Evolutionary conservation across 2,888 invertebrate species (phyloP).

Genomic region (Elmis aenea): DNA sequence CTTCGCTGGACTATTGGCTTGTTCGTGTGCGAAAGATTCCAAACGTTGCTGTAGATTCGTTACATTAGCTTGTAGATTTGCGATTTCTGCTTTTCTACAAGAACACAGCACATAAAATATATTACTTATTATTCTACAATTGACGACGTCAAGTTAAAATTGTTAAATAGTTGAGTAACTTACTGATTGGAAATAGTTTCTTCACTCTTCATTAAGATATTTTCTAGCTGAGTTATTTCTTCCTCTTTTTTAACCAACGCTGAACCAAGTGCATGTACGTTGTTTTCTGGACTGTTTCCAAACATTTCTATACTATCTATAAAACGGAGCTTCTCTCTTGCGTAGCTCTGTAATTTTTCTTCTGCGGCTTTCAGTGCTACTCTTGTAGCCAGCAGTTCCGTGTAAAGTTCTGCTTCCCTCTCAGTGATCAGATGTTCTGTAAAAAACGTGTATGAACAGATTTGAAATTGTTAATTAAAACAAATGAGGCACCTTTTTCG

Average conservation of each 20-base stretch:
- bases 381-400: slow-evolving; percentile 32
- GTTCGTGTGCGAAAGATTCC: slow-evolving; percentile 5
- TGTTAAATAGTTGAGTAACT: no score
- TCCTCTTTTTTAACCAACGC: slow-evolving; percentile 27
- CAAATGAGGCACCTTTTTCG: slow-evolving; percentile 11
- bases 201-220: slow-evolving; percentile 17
- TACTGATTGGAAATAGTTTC: slow-evolving; percentile 22
- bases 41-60: slow-evolving; percentile 34
- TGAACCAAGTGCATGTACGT: slow-evolving; percentile 20
- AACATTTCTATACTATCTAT: slow-evolving; percentile 29
- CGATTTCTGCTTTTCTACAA: slow-evolving; percentile 31
- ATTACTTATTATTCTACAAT: not conserved
- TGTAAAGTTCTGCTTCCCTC: slow-evolving; percentile 33
- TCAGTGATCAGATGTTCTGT: slow-evolving; percentile 19
- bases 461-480: not conserved
- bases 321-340: slow-evolving; percentile 32
- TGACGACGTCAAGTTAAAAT: no score
- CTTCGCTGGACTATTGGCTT: slow-evolving; percentile 24
- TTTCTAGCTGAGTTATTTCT: slow-evolving; percentile 21
- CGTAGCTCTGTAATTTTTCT: slow-evolving; percentile 32
- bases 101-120: not conserved
- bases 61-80: slow-evolving; percentile 31
- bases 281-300: slow-evolving; percentile 6
- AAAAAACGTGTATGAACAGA: not conserved
- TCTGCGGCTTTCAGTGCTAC: slow-evolving; percentile 34